phyloP scores from a whole-genome alignment of 2,888 invertebrate genomes.

The Brachylomia viminalis region DNA sequence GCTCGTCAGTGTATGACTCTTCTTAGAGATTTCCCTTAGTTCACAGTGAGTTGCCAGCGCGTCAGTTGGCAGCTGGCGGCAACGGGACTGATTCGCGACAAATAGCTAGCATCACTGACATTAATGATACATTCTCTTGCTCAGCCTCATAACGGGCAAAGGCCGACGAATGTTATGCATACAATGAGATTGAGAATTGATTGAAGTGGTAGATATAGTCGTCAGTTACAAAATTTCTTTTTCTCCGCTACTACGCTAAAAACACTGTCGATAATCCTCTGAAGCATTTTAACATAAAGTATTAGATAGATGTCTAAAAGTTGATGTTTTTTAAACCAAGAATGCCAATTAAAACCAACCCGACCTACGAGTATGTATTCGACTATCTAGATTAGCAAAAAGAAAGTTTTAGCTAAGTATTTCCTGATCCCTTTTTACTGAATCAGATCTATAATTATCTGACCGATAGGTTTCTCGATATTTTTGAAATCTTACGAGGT shows the following conservation, averaged over 20 bases:
- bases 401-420: slow-evolving; percentile 19
- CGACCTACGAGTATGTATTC: background rate
- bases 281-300: background rate
- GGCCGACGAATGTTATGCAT: slow-evolving; percentile 37
- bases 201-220: background rate
- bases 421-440: slow-evolving; percentile 7
- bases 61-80: slow-evolving; percentile 48
- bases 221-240: background rate
- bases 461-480: slow-evolving; percentile 13
- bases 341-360: slow-evolving; percentile 13
- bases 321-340: background rate
- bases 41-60: slow-evolving; percentile 28
- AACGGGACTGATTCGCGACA: slow-evolving; percentile 63
- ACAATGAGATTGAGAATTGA: background rate
- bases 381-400: slow-evolving; percentile 30
- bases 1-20: too few species aligned
- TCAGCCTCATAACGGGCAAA: slow-evolving; percentile 46
- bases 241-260: background rate
- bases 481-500: background rate
- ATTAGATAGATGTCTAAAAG: background rate
- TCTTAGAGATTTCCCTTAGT: background rate
- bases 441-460: slow-evolving; percentile 17
- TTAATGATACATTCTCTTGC: slow-evolving; percentile 62
- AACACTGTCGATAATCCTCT: background rate
- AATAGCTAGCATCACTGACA: slow-evolving; percentile 61